A percentile compares a stretch with the other conserved stretches of the same genome.
Conservation (phyloP, 2,888 invertebrate genomes). For the Macrostomum cliftonense region DNA sequence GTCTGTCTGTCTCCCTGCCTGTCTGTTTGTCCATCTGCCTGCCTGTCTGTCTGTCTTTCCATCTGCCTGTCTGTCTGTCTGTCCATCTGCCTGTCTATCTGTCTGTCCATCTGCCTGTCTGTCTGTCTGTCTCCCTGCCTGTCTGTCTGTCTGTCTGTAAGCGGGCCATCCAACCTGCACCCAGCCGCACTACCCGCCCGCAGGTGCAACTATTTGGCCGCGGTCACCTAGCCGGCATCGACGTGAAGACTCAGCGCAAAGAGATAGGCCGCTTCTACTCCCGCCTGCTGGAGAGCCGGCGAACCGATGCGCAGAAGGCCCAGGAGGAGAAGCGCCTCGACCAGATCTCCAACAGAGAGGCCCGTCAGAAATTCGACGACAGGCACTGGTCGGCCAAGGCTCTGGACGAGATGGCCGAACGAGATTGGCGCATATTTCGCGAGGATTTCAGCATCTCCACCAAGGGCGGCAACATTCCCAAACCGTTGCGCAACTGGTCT, state of each 20-base stretch:
- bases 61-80: too few relatives aligned
- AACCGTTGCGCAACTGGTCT: constrained; percentile 81
- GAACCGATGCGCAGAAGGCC: constrained; percentile 86
- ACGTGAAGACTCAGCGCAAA: constrained; percentile 58
- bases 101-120: too few relatives aligned
- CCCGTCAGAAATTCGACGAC: constrained; percentile 95
- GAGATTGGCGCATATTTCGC: constrained; percentile 97
- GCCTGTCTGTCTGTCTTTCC: too few relatives aligned
- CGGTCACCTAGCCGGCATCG: constrained; percentile 91
- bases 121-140: too few relatives aligned
- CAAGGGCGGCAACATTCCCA: constrained; percentile 87
- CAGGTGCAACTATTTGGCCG: constrained; percentile 61
- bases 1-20: too few relatives aligned
- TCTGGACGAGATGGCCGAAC: constrained; percentile 80
- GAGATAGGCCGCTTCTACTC: constrained; percentile 94
- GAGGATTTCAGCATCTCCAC: constrained; percentile 97
- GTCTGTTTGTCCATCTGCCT: too few relatives aligned
- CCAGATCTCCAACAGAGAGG: constrained; percentile 79
- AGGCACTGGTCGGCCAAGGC: constrained; percentile 95
- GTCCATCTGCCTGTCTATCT: too few relatives aligned
- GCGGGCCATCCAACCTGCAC: too few relatives aligned
- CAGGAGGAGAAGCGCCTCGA: constrained; percentile 69
- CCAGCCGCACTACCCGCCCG: too few relatives aligned
- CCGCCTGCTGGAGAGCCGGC: constrained; percentile 71
- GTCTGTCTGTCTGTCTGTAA: too few relatives aligned